These are phyloP conservation scores for Hozukius guyotensis DNA, from an alignment of 2,797 vertebrate genomes.

Conservation along the genomic window DNA sequence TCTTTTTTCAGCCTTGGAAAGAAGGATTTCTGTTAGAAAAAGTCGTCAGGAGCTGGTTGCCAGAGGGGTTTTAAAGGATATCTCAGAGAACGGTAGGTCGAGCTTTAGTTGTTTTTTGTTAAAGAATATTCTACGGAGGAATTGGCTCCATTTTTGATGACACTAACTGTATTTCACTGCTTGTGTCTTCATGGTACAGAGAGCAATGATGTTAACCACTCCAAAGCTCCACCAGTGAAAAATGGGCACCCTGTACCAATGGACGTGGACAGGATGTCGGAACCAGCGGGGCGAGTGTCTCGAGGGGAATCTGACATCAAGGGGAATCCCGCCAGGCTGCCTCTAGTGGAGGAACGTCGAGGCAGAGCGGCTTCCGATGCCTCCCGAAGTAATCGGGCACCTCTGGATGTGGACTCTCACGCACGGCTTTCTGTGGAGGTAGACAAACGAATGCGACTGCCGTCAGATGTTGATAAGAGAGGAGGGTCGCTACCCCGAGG, in stretches of 20 bases:
- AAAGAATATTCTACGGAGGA: not conserved
- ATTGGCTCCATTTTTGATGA: not conserved
- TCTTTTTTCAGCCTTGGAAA: constrained; percentile 88
- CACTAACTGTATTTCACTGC: not conserved
- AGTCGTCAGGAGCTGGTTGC: constrained; percentile 94
- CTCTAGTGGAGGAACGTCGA: constrained; percentile 73
- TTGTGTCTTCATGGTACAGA: constrained; percentile 72
- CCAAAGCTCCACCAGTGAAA: constrained; percentile 81
- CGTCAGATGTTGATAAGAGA: constrained; percentile 72
- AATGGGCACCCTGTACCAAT: constrained; percentile 89
- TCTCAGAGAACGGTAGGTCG: constrained; percentile 89
- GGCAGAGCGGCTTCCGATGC: constrained; percentile 68
- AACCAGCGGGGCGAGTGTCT: constrained; percentile 46
- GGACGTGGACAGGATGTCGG: constrained; percentile 65
- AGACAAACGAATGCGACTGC: constrained; percentile 66
- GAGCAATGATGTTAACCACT: constrained; percentile 81
- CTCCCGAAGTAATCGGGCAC: constrained; percentile 81
- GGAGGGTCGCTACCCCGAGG: constrained; percentile 61
- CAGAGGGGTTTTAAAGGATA: constrained; percentile 92
- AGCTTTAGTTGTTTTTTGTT: not conserved
- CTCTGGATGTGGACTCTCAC: constrained; percentile 84
- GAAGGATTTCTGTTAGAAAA: constrained; percentile 95
- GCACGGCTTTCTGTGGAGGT: constrained; percentile 63
- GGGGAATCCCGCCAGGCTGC: constrained; percentile 44
- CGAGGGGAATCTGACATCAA: constrained; percentile 69